Percentiles rank a stretch among this genome's conserved stretches.
Evolutionary conservation across 2,797 vertebrate genomes (phyloP).

Genomic region (Melanotaenia maccullochi): DNA sequence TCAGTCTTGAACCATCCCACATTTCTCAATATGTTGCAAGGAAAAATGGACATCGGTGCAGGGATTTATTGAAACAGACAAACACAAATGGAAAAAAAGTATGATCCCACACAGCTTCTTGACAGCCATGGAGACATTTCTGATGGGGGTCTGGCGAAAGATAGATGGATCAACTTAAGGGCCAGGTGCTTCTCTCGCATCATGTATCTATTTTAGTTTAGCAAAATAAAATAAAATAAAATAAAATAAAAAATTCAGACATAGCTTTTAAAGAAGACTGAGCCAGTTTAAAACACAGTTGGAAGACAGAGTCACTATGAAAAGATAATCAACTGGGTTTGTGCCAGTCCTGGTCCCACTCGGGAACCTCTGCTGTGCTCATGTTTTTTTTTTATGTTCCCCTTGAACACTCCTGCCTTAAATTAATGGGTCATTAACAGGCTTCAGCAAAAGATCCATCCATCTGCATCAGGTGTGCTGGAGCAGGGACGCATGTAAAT

Average conservation of each 20-base stretch:
- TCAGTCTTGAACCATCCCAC: background rate
- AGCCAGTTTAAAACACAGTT: constrained; percentile 18
- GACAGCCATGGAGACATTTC: background rate
- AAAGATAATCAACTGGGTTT: background rate
- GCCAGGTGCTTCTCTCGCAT: background rate
- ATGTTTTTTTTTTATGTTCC: background rate
- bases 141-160: background rate
- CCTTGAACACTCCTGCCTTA: background rate
- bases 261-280: constrained; percentile 5
- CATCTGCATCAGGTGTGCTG: background rate
- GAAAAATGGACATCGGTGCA: too few relatives aligned
- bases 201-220: background rate
- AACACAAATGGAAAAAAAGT: too few relatives aligned
- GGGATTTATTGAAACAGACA: too few relatives aligned
- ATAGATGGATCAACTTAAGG: background rate
- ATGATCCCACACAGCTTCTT: background rate
- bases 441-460: background rate
- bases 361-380: background rate
- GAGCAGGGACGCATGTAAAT: background rate
- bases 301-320: constrained; percentile 2
- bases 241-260: background rate
- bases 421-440: constrained; percentile 1
- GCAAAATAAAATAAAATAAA: background rate
- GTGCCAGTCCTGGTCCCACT: background rate
- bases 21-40: background rate